These are phyloP conservation scores for Poecile montanus DNA, from an alignment of 2,797 vertebrate genomes.

Conservation along the genomic window DNA sequence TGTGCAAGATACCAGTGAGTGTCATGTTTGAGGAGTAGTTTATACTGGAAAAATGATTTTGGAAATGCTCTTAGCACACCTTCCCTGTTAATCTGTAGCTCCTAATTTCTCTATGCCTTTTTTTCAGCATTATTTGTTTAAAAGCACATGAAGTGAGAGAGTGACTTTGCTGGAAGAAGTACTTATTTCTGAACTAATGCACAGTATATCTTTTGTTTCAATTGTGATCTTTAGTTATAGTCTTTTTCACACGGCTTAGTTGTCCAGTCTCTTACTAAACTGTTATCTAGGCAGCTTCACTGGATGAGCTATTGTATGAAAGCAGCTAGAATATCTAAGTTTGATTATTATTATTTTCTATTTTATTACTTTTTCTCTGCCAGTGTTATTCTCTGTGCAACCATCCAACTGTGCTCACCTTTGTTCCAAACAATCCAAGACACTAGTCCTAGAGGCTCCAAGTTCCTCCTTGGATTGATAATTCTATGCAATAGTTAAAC, in stretches of 20 bases:
- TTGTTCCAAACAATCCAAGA: not conserved
- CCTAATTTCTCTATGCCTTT: not conserved
- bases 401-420: not conserved
- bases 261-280: not conserved
- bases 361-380: not conserved
- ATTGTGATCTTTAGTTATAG: not conserved
- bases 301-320: not conserved
- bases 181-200: not conserved
- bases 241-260: constrained; percentile 21
- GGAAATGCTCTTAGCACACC: not conserved
- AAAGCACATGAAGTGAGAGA: not conserved
- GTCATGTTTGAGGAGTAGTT: not conserved
- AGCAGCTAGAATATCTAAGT: constrained; percentile 1
- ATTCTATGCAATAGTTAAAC: constrained; percentile 29
- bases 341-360: not conserved
- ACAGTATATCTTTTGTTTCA: not conserved
- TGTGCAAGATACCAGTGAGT: not conserved
- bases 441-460: not conserved
- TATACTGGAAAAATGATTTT: not conserved
- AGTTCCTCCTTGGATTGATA: not conserved
- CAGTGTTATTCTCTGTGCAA: not conserved
- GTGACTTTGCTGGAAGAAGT: not conserved
- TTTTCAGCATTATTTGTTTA: not conserved
- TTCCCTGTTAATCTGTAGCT: not conserved
- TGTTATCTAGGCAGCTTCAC: not conserved